Evolutionary conservation across 2,888 invertebrate genomes (phyloP).

Genomic region (Eristalinus aeneus): DNA sequence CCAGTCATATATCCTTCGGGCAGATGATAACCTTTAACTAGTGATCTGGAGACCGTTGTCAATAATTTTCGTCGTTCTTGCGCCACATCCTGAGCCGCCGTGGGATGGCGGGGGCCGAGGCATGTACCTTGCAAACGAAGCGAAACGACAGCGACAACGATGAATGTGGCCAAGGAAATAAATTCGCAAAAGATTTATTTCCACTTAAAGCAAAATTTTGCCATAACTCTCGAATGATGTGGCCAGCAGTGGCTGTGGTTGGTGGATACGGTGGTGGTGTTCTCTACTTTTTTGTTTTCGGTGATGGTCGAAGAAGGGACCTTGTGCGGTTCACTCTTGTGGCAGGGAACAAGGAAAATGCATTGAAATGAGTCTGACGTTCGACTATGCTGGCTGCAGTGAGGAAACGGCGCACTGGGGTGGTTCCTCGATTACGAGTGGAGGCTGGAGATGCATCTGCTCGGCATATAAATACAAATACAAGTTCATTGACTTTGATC

Average conservation of each 20-base stretch:
- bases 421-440: neutral
- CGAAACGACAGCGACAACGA: conserved; percentile 47
- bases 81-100: neutral
- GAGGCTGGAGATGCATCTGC: neutral
- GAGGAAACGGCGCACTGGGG: neutral
- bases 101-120: conserved; percentile 16
- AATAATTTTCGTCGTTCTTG: conserved; percentile 37
- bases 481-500: conserved; percentile 46
- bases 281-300: conserved; percentile 57
- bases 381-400: conserved; percentile 6
- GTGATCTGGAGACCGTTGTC: conserved; percentile 63
- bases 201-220: conserved; percentile 67
- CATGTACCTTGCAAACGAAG: conserved; percentile 37
- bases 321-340: conserved; percentile 11
- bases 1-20: conserved; percentile 60
- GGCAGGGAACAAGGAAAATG: conserved; percentile 52
- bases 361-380: conserved; percentile 22
- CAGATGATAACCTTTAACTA: conserved; percentile 63
- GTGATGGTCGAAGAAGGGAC: conserved; percentile 19
- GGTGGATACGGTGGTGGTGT: conserved; percentile 4
- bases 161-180: conserved; percentile 65
- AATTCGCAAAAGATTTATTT: conserved; percentile 67
- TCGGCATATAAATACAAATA: conserved; percentile 29
- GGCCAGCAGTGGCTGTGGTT: conserved; percentile 19
- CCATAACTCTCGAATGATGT: conserved; percentile 68